phyloP scores from a whole-genome alignment of 2,888 invertebrate species.

The Agrotis ipsilon region DNA sequence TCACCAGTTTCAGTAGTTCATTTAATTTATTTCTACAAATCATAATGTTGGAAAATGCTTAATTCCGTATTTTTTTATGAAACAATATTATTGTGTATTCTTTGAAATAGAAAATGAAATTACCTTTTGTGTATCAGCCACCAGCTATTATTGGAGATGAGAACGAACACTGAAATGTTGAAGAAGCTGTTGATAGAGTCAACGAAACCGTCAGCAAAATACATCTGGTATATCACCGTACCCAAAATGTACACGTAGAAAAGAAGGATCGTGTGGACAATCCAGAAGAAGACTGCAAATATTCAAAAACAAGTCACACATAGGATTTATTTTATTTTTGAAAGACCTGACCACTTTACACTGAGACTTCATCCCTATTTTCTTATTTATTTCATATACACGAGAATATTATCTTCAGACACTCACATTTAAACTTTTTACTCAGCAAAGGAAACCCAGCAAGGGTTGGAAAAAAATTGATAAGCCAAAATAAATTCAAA shows the following conservation, averaged over 20 bases:
- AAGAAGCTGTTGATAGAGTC: conserved; percentile 72
- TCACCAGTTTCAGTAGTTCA: conserved; percentile 58
- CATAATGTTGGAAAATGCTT: neutral
- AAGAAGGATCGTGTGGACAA: conserved; percentile 54
- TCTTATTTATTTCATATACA: too few species aligned
- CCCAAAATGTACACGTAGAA: conserved; percentile 65
- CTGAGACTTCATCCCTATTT: too few species aligned
- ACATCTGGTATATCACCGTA: conserved; percentile 65
- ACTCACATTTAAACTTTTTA: conserved; percentile 58
- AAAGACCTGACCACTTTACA: too few species aligned
- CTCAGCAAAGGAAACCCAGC: conserved; percentile 64
- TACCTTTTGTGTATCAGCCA: conserved; percentile 73
- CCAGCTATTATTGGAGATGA: conserved; percentile 60
- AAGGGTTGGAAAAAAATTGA: conserved; percentile 66
- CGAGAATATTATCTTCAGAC: neutral
- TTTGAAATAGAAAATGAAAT: too few species aligned
- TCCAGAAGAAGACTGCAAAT: conserved; percentile 63
- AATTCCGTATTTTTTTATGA: too few species aligned
- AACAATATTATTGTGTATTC: too few species aligned
- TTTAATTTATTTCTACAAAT: conserved; percentile 63
- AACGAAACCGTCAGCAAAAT: conserved; percentile 60
- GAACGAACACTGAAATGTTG: conserved; percentile 66
- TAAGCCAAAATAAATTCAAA: conserved; percentile 64
- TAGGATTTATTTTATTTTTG: too few species aligned
- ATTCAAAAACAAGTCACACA: neutral